Evolutionary conservation across 2,797 vertebrate genomes (phyloP), one percentile per base, ranked within the genome.

Genomic region (Lepilemur ruficaudatus): DNA sequence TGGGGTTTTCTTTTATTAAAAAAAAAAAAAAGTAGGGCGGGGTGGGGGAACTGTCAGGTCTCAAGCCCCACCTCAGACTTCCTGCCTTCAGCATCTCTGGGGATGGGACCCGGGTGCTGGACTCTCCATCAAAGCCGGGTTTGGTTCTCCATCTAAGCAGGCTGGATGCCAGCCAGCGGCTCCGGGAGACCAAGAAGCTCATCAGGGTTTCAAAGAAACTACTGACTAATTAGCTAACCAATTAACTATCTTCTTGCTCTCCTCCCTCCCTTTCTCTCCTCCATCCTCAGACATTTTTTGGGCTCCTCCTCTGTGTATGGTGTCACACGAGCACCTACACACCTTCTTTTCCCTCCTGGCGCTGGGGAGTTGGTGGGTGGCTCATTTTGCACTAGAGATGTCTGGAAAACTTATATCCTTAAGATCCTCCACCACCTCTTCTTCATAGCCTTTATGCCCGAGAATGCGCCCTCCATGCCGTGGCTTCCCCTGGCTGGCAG

Each of bases 381-480:
- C 10, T 18, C 55, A 3, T 46, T n/a, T 80, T 52, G n/a, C 22
- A 5, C 28, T 15, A 17, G 48, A 59, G 28, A 18, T 43, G 11
- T 69, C 63, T 82, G 38, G n/a, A 38, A 73, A 63, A 50, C 0
- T 0, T 41, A 0, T 28, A 15, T 63, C 22, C 0, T 38, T 70
- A 13, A 12, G 11, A 4, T 23, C 41, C 7, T 78, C 35, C 48
- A 35, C 5, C 23, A 9, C 35, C 57, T 43, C 69, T 55, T 46
- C 57, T 55, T 46, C 57, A 9, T 52, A 15, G 35, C 38, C 30
- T 84, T 76, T 50, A 23, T 25, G 41, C 35, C 50, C 32, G 67
- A 70, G 28, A 30, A 46, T 8, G 17, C 15, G 28, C 28, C 32
- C 15, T 80, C 4, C 5, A 20, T 55, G 30, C 80, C 20, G 7